Evolutionary conservation across 1,140 invertebrate species (phyloP), one percentile per base, ranked within the genome.

Genomic region (Zaprionus vittiger): DNA sequence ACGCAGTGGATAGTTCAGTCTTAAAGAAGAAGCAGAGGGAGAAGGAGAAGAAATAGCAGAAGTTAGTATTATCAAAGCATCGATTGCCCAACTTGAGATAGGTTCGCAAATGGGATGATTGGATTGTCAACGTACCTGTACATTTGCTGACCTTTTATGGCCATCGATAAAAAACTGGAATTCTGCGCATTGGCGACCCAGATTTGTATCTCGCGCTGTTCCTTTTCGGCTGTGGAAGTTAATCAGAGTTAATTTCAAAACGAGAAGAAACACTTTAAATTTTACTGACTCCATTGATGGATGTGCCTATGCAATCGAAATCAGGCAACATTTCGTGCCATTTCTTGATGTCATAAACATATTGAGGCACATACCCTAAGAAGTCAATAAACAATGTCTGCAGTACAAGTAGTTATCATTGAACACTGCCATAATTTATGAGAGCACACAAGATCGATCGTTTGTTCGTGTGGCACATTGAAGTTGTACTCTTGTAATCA

Each of bases 181-280:
- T 96, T 94, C 41, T 95, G 94, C 0, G 96, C 95, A 92, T 97
- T 97, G 0, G 96, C 95, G 52, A 97, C 95, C 96, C 96, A 97
- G 11, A 95, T 94, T 41, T 95, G 94, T 79, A 97, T 95, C 60
- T 95, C 95, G 62, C 95, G 95, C 4, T 95, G 94, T 82, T 95
- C 95, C 70, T 96, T 95, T 28, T 94, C 95, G 49, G 95, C 96
- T 97, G 93, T 60, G 91, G 54, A 72, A 75, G 56, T 67, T 20
- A 66, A 60, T 71, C 34, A 65, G 26, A 52, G 55, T 65, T 49
- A 83, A 85, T 67, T 77, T 65, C 47, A 62, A 66, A 73, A 64
- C 9, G 37, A 52, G 60, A 15, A 47, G 31, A 38, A 56, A 52
- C 20, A 75, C 7, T 14, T 14, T 4, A 44, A 37, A 44, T 68